Base-by-base conservation (phyloP, 1,140 invertebrate species). In the Trypoxylus dichotomus region DNA sequence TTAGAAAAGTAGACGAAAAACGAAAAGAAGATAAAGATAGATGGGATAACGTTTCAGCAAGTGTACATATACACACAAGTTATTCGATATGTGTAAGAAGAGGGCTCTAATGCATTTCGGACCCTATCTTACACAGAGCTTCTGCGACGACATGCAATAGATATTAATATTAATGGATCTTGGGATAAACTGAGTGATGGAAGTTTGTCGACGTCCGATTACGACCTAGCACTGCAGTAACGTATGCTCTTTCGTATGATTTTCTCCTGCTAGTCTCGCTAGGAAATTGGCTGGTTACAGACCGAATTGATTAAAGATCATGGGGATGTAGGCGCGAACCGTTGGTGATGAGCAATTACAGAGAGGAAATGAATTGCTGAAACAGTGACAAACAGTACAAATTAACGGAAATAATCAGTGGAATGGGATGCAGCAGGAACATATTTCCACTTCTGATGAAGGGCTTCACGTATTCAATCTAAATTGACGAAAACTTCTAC, bases 361-460 rank as follows among this genome's bases (percentile, higher is more conserved):
- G 72, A 15, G 72, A 37, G 72, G 72, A 74, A 74, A 74, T 74
- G 72, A 74, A 74, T 41, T 29, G 72, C 72, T 74, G 72, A 74
- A 74, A 74, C 72, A 74, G 32, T 74, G 72, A 74, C 72, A 74
- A 74, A 74, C 72, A 74, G 72, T 41, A 74, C 72, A 74, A 74
- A 74, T 74, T 74, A 74, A 74, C 72, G 72, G 72, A 74, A 74
- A 74, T 43, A 74, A 74, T 74, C 72, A 74, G 32, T 1, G 63
- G 47, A 15, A 2, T 19, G 15, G 19, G 47, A 19, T 5, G 47
- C 6, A 54, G 47, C 6, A 19, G 47, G 19, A 54, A 19, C 47
- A 54, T 15, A 54, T 54, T 54, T 54, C 47, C 47, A 54, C 47
- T 1, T 54, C 47, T 54, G 47, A 54, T 54, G 47, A n/a, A 54